These are phyloP conservation scores for Ailurus styani DNA, from an alignment of 2,113 vertebrate species.

Conservation along the genomic window DNA sequence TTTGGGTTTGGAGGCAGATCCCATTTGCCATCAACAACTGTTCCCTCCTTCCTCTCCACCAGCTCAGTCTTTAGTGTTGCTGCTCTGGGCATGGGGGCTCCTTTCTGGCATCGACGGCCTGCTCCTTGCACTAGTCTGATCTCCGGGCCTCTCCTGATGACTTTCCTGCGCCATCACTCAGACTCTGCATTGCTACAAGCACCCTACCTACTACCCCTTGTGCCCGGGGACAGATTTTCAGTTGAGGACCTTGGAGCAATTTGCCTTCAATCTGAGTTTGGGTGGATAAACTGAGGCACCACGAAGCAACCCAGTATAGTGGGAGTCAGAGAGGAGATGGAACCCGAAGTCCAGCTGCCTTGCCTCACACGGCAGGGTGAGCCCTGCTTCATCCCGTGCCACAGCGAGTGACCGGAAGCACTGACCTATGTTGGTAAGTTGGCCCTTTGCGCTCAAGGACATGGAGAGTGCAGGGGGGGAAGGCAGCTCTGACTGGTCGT, in stretches of 20 bases:
- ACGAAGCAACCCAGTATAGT: accelerated
- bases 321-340: neutral
- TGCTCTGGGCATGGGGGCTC: accelerated
- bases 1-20: neutral
- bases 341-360: neutral
- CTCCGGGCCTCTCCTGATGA: accelerated
- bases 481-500: constrained; percentile 86
- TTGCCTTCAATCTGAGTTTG: neutral
- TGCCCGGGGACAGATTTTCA: neutral
- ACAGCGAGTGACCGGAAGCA: neutral
- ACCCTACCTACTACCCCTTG: neutral
- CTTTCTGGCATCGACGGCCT: neutral
- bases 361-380: neutral
- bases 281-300: neutral
- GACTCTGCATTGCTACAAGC: neutral
- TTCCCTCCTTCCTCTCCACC: neutral
- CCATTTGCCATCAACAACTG: neutral
- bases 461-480: constrained; percentile 88
- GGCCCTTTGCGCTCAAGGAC: constrained; percentile 86
- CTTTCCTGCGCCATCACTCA: neutral
- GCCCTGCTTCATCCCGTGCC: neutral
- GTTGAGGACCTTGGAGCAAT: neutral
- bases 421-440: constrained; percentile 88
- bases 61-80: accelerated
- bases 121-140: neutral